Evolutionary conservation across 2,888 invertebrate genomes (phyloP), one percentile per base, ranked within the genome.

Genomic region (Drosophila rellima): DNA sequence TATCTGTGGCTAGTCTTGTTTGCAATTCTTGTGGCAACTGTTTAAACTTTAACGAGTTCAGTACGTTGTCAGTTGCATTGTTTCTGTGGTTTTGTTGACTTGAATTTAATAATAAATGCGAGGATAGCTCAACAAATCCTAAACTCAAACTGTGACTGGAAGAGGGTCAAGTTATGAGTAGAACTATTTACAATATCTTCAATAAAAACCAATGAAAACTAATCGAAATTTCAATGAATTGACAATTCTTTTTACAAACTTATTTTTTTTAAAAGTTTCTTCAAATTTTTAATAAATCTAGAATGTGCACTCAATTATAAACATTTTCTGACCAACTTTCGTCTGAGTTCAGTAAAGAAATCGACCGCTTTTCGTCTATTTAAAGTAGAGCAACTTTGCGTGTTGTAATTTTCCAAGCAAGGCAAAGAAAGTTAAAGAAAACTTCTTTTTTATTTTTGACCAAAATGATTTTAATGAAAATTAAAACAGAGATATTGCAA

Each of bases 1-100:
- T 54, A 31, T 48, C 47, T 44, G 10, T 42, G 42, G 11, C 13
- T 54, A 35, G 37, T n/a, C 33, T 47, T 17, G 40, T 15, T 23
- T 45, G 29, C 50, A 20, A 31, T 23, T 50, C 40, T 55, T 67
- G 33, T 39, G 47, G 44, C 45, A 70, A 70, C 69, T 59, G 72
- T 40, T 55, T 54, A 59, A 71, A 71, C 50, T 71, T 72, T 71
- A 71, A 71, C 65, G 59, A 71, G 71, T 59, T 70, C 62, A 56
- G 56, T 44, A 44, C 23, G 39, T 20, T 47, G 23, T 44, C 31
- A 11, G 47, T 47, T 26, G 26, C 26, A 6, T 7, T 26, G 26
- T 7, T 26, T 26, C 26, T 26, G 54, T 68, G 40, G 68, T 26
- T 20, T 54, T 54, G 52, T 44, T 26, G 26, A 23, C 23, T 33